phyloP scores from a whole-genome alignment of 2,888 invertebrate species.

The Oscheius sp. region DNA sequence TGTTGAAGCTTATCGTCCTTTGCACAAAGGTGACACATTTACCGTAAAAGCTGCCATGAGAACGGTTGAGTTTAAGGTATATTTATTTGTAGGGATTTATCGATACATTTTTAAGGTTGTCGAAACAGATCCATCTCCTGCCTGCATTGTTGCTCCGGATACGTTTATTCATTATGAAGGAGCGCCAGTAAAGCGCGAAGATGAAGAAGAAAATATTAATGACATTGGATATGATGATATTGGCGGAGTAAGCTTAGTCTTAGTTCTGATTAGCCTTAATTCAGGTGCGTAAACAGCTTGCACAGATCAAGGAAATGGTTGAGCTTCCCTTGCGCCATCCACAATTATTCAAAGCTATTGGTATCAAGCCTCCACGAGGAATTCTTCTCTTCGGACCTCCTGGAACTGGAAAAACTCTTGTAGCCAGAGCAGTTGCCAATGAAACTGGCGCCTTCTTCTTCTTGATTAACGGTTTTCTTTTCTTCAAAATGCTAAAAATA shows the following conservation, averaged over 20 bases:
- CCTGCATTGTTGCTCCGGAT: conserved; percentile 98
- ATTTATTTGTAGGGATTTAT: background rate
- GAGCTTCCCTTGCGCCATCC: conserved; percentile 97
- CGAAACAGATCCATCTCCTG: conserved; percentile 96
- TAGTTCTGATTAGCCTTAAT: background rate
- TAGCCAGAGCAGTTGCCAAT: conserved; percentile 97
- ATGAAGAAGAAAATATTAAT: conserved; percentile 95
- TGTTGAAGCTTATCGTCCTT: conserved; percentile 96
- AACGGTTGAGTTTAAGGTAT: conserved; percentile 94
- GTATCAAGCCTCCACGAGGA: conserved; percentile 87
- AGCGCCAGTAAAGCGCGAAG: conserved; percentile 98
- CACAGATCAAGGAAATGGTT: conserved; percentile 99
- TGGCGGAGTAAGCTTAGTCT: conserved; percentile 79
- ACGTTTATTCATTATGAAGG: conserved; percentile 99
- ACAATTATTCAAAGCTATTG: conserved; percentile 84
- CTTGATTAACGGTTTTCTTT: conserved; percentile 83
- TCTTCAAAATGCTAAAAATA: background rate
- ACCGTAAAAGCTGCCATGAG: conserved; percentile 97
- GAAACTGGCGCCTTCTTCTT: conserved; percentile 99
- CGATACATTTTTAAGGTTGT: conserved; percentile 76
- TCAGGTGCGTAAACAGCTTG: conserved; percentile 88
- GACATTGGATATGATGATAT: conserved; percentile 99
- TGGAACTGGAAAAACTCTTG: conserved; percentile 91
- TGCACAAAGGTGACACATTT: conserved; percentile 93
- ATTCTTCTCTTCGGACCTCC: conserved; percentile 93